Evolutionary conservation across 2,888 invertebrate genomes (phyloP).

Genomic region (Dysmachus trigonus): DNA sequence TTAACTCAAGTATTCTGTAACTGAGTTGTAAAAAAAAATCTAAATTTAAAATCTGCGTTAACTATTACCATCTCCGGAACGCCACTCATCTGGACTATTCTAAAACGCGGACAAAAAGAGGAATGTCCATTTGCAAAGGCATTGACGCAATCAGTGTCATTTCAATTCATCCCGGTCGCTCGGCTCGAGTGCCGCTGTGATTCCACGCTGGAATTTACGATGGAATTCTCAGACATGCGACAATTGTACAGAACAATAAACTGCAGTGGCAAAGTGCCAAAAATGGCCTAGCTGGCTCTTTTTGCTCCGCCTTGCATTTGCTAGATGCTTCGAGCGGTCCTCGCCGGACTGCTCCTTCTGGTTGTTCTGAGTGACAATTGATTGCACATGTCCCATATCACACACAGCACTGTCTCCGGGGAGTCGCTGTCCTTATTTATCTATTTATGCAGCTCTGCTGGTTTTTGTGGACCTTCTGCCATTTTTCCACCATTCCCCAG

Average conservation of each 20-base stretch:
- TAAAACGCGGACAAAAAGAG: not conserved
- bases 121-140: not conserved
- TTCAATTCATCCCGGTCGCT: not conserved
- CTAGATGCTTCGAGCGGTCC: not conserved
- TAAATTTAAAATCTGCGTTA: not conserved
- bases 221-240: conserved; percentile 26
- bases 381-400: conserved; percentile 17
- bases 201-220: conserved; percentile 28
- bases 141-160: conserved; percentile 5
- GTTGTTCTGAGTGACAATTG: conserved; percentile 26
- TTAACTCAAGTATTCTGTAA: not conserved
- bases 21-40: not conserved
- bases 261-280: conserved; percentile 19
- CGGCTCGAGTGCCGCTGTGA: not conserved
- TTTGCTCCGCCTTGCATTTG: conserved; percentile 4
- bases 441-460: not conserved
- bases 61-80: not conserved
- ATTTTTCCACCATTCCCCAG: not conserved
- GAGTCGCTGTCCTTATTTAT: not conserved
- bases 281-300: conserved; percentile 6
- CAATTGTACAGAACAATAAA: conserved; percentile 31
- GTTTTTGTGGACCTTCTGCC: not conserved
- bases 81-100: not conserved
- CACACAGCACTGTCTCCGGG: not conserved
- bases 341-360: not conserved